Percentiles rank a stretch among this genome's conserved stretches.
phyloP scores from a whole-genome alignment of 2,888 invertebrate genomes.

The Thyatira batis region DNA sequence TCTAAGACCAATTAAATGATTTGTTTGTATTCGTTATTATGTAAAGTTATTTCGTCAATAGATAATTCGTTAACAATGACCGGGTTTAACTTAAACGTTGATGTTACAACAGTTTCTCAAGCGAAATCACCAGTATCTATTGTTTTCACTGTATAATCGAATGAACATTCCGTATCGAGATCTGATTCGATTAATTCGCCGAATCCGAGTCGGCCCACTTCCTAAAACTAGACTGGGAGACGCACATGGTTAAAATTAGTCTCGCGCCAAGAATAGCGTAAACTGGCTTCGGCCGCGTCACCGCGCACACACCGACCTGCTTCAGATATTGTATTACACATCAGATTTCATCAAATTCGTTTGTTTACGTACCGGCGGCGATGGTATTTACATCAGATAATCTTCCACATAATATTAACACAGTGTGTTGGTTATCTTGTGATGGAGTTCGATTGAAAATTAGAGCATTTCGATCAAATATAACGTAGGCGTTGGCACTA shows the following conservation, averaged over 20 bases:
- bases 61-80: not conserved
- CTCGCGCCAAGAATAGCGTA: constrained; percentile 76
- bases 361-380: constrained; percentile 26
- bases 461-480: not conserved
- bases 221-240: constrained; percentile 79
- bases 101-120: constrained; percentile 2
- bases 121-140: constrained; percentile 5
- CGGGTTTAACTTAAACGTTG: not conserved
- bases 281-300: constrained; percentile 70
- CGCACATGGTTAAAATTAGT: constrained; percentile 82
- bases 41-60: constrained; percentile 17
- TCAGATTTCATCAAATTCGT: constrained; percentile 41
- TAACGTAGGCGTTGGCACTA: not conserved
- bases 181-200: constrained; percentile 57
- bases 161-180: constrained; percentile 31
- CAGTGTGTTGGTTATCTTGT: not conserved
- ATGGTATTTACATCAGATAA: constrained; percentile 36
- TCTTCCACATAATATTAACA: constrained; percentile 18
- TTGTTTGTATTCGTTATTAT: constrained; percentile 51
- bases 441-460: not conserved
- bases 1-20: constrained; percentile 65
- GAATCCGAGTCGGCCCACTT: constrained; percentile 74
- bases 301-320: constrained; percentile 54
- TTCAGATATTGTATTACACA: constrained; percentile 77
- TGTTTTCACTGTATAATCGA: constrained; percentile 10